Evolutionary conservation across 2,113 vertebrate genomes (phyloP), one percentile per base, ranked within the genome.

Genomic region (Falco punctatus): DNA sequence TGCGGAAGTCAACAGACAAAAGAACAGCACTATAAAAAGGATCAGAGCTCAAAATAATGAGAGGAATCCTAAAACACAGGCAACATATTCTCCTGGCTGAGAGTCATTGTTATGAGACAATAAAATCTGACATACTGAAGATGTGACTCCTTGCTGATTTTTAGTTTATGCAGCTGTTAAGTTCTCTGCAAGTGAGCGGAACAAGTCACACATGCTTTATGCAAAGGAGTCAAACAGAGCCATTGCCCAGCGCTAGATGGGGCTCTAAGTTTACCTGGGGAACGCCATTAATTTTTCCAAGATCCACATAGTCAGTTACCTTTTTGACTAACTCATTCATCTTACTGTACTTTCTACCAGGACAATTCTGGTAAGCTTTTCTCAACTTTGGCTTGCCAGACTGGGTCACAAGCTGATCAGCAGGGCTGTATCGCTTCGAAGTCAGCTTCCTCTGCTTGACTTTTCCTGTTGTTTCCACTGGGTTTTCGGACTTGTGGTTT

Each of bases 291-390:
- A 19, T 61, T 84, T 70, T 86, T 67, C 7, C 15, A 57, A 66
- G 27, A n/a, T 35, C 21, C 61, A 46, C 8, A 21, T 13, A 33
- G 38, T 48, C 64, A 65, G 90, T 98, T 97, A 99, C 99, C 98
- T 99, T 98, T 81, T 95, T 95, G 92, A 95, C 98, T 85, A 98
- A 86, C 61, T 97, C 98, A 28, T 87, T 98, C 94, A 99, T 95
- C 94, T 97, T 98, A 79, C 83, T 97, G 55, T 94, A 97, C 32
- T 96, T 97, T 82, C 95, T 95, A n/a, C 90, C 94, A 77, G 84
- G 71, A 93, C 99, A 99, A 35, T 17, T 91, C 42, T 97, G 94
- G 32, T 96, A 94, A 72, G 85, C 89, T 33, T 66, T 75, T 61
- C 90, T 96, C 69, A 88, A 35, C 64, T 87, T 74, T 61, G 64